Base-by-base conservation (phyloP, 35 echinoderm and acorn worm genomes). In the Chiridota heheva region DNA sequence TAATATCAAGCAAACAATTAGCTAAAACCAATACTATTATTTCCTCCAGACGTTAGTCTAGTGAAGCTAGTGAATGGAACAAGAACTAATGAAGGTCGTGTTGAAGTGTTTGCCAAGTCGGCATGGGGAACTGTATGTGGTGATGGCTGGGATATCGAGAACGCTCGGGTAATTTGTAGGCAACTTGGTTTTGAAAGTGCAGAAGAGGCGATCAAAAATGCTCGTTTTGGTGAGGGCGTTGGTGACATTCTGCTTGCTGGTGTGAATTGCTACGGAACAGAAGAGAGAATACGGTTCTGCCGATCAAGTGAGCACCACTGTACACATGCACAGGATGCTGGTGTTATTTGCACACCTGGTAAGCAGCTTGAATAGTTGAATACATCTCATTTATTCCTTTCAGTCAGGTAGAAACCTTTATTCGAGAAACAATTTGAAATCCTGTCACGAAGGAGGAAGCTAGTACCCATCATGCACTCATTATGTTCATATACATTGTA, bases 101-200 rank as follows among this genome's bases (percentile, higher is more conserved):
- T 73, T 16, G 70, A 73, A 36, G 70, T 73, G 6, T 40, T 45
- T 3, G 24, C 17, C 22, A 17, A 40, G 5, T 40, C 18, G 13
- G 12, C 16, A 15, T 73, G 69, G 69, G 69, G n/a, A 44, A 4
- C 69, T 17, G 69, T 73, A 26, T 73, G 69, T 73, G 69, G 48
- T 26, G 69, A 73, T 26, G 3, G 31, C 3, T 73, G 69, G 69
- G 40, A 45, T 44, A 73, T 43, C 39, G 25, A 10, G 18, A 44
- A 73, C 39, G 69, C 69, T 12, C 17, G n/a, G 7, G 69, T 73
- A 10, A 45, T 73, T 15, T 47, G 70, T 44, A 44, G 40, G 44
- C 42, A 47, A 48, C 70, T 45, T 2, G 70, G 40, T 7, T 45
- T 38, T n/a, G 20, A 10, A 18, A 41, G 35, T 39, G 70, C 70